Conservation (phyloP, 1,140 invertebrate species). For the Apis florea region DNA sequence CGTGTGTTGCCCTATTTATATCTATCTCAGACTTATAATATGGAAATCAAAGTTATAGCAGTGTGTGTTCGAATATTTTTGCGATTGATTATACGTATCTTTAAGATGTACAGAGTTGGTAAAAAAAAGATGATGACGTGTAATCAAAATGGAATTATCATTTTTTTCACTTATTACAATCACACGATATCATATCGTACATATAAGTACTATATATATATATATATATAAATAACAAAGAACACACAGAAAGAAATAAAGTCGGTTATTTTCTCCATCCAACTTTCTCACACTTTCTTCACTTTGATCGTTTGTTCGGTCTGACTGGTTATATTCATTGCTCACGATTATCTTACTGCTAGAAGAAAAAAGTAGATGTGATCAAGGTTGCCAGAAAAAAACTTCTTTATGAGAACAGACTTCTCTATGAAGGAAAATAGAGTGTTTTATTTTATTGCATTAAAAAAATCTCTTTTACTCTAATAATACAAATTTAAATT, state of each 20-base stretch:
- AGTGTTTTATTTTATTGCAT: no score
- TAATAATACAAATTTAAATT: no score
- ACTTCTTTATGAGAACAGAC: no score
- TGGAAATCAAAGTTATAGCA: no score
- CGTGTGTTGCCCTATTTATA: no score
- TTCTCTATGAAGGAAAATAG: no score
- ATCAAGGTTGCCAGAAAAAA: not conserved
- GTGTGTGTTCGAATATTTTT: no score
- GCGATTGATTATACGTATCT: not conserved
- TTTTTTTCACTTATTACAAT: not conserved
- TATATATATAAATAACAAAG: not conserved
- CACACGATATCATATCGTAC: not conserved
- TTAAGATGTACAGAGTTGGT: not conserved
- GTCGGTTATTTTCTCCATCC: conserved; percentile 74
- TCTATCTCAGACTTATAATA: no score
- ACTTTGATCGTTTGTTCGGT: conserved; percentile 22
- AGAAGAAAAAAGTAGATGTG: no score
- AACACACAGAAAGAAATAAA: conserved; percentile 61
- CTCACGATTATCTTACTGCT: not conserved
- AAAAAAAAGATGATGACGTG: not conserved
- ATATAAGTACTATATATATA: not conserved
- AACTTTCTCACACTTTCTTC: conserved; percentile 80
- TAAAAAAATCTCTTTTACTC: no score
- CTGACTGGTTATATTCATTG: no score
- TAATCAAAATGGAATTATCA: not conserved